Evolutionary conservation across 2,113 vertebrate genomes (phyloP).

Genomic region (Lanius ludovicianus): DNA sequence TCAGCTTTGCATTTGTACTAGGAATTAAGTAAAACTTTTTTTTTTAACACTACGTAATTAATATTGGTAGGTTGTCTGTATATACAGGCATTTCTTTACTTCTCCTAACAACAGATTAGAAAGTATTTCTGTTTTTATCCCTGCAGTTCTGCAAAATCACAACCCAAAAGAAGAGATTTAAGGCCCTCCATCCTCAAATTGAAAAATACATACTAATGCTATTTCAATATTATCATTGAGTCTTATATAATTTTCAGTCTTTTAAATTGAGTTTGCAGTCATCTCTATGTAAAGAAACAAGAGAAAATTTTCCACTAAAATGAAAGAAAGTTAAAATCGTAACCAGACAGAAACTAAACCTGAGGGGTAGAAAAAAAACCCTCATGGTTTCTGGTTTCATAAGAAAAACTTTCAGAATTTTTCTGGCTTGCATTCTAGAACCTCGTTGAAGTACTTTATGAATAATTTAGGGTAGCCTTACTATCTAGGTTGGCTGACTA

Average conservation of each 20-base stretch:
- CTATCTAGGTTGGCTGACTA: background rate
- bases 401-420: background rate
- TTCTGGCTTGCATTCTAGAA: background rate
- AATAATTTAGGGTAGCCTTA: background rate
- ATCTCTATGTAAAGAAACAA: background rate
- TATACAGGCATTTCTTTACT: background rate
- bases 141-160: background rate
- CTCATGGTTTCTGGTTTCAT: background rate
- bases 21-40: background rate
- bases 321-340: background rate
- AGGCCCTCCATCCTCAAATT: background rate
- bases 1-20: background rate
- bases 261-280: background rate
- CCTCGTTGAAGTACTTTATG: background rate
- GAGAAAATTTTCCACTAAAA: background rate
- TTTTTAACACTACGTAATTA: background rate
- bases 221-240: background rate
- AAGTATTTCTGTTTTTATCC: background rate
- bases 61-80: background rate
- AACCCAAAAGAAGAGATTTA: background rate
- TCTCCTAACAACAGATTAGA: background rate
- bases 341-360: background rate
- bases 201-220: background rate
- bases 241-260: background rate
- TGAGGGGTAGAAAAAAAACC: fast-evolving